A percentile compares a stretch with the other conserved stretches of the same genome.
These are phyloP conservation scores for Dicaeum eximium DNA, from an alignment of 2,113 vertebrate species.

Conservation along the genomic window DNA sequence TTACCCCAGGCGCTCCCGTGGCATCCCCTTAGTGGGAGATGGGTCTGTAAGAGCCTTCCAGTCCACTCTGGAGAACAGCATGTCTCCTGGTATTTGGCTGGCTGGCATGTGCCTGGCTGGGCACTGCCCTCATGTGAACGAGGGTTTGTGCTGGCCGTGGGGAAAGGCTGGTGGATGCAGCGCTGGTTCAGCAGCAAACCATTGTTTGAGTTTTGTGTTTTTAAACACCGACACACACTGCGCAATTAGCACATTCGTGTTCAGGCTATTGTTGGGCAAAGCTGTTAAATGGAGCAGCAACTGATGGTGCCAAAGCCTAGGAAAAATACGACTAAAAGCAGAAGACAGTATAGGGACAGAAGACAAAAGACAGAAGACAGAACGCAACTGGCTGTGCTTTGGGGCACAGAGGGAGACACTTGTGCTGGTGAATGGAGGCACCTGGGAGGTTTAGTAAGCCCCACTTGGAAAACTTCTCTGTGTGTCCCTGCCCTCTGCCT, in stretches of 20 bases:
- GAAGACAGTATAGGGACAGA: neutral
- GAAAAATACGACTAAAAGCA: neutral
- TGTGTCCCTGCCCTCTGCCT: neutral
- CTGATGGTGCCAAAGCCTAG: neutral
- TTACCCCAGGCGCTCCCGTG: neutral
- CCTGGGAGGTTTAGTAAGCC: neutral
- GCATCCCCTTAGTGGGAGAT: neutral
- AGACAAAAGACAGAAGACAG: neutral
- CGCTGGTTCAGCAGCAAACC: neutral
- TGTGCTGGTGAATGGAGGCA: neutral
- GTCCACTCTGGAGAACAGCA: neutral
- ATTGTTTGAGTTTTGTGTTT: neutral
- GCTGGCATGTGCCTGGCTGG: neutral
- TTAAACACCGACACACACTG: neutral
- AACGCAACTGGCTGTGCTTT: neutral
- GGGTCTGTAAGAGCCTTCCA: neutral
- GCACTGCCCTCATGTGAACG: fast-evolving
- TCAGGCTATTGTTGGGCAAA: neutral
- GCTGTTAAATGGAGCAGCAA: neutral
- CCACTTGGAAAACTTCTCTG: neutral
- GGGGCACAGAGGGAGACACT: neutral
- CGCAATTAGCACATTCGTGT: neutral
- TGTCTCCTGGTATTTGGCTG: neutral
- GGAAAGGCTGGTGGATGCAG: neutral
- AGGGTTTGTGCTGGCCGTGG: fast-evolving